A percentile compares a stretch with the other conserved stretches of the same genome.
Conservation (phyloP, 2,797 vertebrate species). For the Aulostomus chinensis region DNA sequence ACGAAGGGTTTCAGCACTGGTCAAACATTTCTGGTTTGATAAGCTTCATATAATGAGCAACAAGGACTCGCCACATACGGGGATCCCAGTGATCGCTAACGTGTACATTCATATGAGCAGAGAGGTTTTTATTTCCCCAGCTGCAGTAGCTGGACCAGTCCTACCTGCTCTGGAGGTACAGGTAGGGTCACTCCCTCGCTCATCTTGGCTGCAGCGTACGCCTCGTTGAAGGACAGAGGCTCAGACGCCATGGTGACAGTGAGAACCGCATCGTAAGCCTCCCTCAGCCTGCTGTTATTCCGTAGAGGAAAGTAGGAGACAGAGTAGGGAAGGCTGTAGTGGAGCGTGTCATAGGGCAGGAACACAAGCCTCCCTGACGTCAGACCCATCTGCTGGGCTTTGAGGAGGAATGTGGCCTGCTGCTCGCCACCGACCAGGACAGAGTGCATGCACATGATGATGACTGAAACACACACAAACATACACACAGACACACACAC, state of each 20-base stretch:
- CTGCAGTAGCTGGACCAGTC: no score
- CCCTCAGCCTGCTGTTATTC: conserved; percentile 79
- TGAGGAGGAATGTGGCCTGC: conserved; percentile 84
- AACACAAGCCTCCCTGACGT: conserved; percentile 89
- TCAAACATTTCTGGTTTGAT: no score
- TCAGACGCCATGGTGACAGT: conserved; percentile 90
- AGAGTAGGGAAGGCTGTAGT: conserved; percentile 89
- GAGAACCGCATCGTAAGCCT: conserved; percentile 91
- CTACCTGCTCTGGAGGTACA: conserved; percentile 81
- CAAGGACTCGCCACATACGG: no score
- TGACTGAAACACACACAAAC: conserved; percentile 76
- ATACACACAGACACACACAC: not conserved
- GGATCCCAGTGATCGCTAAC: no score
- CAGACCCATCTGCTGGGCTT: conserved; percentile 88
- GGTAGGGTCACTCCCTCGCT: conserved; percentile 75
- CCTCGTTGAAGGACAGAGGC: conserved; percentile 86
- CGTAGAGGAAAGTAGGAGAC: conserved; percentile 78
- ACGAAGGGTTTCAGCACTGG: no score
- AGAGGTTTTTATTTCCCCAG: no score
- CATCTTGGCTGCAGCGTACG: conserved; percentile 76
- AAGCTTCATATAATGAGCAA: no score
- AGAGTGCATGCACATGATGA: conserved; percentile 96
- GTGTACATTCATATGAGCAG: no score
- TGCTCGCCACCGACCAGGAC: conserved; percentile 86
- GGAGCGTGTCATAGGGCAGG: conserved; percentile 88